These are phyloP conservation scores for Calliopum simillimum DNA, from an alignment of 2,888 invertebrate species.

Conservation along the genomic window DNA sequence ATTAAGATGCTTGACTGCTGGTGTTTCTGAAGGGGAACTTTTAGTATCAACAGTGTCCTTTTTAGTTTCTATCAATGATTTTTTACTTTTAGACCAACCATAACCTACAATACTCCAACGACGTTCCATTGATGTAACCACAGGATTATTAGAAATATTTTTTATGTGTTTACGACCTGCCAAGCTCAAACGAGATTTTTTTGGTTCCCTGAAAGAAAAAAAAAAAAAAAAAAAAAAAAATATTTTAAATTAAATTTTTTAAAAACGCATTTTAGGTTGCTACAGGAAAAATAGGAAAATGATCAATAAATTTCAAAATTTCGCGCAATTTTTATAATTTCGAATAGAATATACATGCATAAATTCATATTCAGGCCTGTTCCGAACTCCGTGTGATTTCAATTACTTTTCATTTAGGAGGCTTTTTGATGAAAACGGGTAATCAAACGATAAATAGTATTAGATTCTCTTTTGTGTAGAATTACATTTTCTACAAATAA, in stretches of 20 bases:
- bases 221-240: neutral
- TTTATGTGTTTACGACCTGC: slow-evolving; percentile 47
- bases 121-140: slow-evolving; percentile 65
- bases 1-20: slow-evolving; percentile 65
- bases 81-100: slow-evolving; percentile 48
- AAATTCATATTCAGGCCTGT: too few species aligned
- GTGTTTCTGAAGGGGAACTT: neutral
- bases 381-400: too few species aligned
- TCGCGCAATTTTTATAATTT: too few species aligned
- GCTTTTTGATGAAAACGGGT: too few species aligned
- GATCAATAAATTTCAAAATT: too few species aligned
- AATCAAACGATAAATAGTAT: too few species aligned
- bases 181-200: slow-evolving; percentile 52
- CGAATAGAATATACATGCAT: too few species aligned
- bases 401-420: too few species aligned
- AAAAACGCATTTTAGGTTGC: too few species aligned
- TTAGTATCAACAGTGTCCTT: neutral
- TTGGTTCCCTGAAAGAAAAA: slow-evolving; percentile 52
- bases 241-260: neutral
- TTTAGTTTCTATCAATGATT: neutral
- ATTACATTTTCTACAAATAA: too few species aligned
- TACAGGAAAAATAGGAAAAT: too few species aligned
- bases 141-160: slow-evolving; percentile 47
- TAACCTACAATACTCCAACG: slow-evolving; percentile 71
- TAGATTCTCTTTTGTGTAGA: too few species aligned